Conservation (phyloP, 2,113 vertebrate genomes). For the Turdus rufiventris region DNA sequence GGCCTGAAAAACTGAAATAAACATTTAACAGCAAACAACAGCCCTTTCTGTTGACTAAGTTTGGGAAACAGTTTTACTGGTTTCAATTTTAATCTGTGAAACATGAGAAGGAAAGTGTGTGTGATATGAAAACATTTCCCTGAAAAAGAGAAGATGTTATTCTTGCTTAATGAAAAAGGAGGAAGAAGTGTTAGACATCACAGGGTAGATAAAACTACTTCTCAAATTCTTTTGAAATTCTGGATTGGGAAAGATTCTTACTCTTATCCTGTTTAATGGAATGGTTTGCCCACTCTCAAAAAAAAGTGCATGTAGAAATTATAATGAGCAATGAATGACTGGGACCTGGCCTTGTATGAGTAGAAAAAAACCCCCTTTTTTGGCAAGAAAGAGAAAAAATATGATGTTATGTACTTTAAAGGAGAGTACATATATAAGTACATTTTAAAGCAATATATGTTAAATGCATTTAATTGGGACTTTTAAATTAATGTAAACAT, state of each 20-base stretch:
- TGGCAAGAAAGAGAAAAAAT: neutral
- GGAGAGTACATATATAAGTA: neutral
- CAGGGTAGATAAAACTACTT: neutral
- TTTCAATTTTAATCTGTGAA: neutral
- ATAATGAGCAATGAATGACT: neutral
- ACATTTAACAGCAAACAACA: neutral
- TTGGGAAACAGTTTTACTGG: neutral
- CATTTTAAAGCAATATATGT: neutral
- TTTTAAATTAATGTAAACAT: neutral
- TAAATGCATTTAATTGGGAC: neutral
- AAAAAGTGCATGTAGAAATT: neutral
- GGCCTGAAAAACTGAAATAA: neutral
- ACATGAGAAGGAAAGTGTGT: neutral
- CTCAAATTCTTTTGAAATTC: neutral
- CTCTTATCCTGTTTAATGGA: neutral
- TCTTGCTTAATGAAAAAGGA: neutral
- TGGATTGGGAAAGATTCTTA: neutral
- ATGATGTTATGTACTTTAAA: neutral
- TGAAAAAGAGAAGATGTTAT: neutral
- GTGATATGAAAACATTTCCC: neutral
- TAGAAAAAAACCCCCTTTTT: neutral
- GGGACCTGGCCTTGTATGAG: neutral
- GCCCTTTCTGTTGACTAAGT: neutral
- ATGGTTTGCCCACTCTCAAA: neutral
- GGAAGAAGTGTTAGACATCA: neutral